Evolutionary conservation across 2,113 vertebrate species (phyloP).

Genomic region (Mastomys natalensis): DNA sequence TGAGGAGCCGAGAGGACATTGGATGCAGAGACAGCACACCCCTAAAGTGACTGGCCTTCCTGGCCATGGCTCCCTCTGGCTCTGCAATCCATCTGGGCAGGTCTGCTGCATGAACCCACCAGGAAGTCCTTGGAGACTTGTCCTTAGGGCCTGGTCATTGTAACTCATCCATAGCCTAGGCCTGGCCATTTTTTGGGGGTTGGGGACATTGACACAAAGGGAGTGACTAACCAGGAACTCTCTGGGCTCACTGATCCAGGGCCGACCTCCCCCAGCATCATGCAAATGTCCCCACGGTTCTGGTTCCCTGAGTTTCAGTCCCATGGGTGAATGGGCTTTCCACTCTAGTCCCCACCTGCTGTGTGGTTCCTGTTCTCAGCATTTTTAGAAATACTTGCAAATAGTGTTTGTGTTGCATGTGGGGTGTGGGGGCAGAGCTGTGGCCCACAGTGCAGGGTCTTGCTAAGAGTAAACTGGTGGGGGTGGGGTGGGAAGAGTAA

Average conservation of each 20-base stretch:
- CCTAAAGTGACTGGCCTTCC: no score
- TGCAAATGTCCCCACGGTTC: conserved; percentile 24
- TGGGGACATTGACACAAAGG: no score
- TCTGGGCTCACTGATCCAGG: background rate
- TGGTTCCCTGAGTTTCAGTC: background rate
- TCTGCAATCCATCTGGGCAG: background rate
- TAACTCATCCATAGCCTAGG: background rate
- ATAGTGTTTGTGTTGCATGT: conserved; percentile 48
- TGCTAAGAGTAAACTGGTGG: background rate
- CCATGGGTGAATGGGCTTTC: conserved; percentile 29
- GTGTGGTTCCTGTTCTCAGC: conserved; percentile 24
- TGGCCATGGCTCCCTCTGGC: background rate
- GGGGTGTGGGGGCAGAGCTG: background rate
- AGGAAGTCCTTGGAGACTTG: background rate
- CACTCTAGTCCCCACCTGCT: conserved; percentile 50
- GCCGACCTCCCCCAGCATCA: background rate
- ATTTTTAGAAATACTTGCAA: conserved; percentile 76
- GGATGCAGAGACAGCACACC: background rate
- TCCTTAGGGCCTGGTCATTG: background rate
- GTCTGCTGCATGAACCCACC: background rate
- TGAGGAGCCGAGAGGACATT: background rate
- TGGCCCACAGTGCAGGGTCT: rapidly evolving
- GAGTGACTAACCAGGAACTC: background rate
- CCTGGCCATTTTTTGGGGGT: background rate
- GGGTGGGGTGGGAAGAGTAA: background rate